phyloP scores from a whole-genome alignment of 37 sponge, comb jelly and placozoan genomes.

The Spongilla lacustris region DNA sequence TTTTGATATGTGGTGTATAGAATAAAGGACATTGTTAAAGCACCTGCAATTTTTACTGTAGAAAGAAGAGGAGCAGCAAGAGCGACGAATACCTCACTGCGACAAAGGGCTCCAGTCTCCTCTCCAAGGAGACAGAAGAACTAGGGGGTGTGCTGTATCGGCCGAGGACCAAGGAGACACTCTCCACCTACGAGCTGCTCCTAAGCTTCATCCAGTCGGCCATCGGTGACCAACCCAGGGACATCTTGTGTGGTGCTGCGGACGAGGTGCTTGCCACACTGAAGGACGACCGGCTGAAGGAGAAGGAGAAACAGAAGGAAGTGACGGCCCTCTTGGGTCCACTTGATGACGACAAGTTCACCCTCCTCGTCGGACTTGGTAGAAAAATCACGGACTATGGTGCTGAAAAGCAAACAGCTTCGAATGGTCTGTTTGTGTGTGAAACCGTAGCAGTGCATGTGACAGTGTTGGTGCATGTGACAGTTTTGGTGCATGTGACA shows the following conservation, averaged over 20 bases:
- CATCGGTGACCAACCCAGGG: constrained; percentile 96
- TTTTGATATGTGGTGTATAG: too few species aligned
- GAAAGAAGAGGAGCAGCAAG: constrained; percentile 33
- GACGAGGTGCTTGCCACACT: constrained; percentile 96
- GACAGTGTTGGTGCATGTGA: neutral
- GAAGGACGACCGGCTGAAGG: constrained; percentile 80
- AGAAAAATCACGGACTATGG: constrained; percentile 95
- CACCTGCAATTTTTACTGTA: neutral
- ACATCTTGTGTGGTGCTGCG: constrained; percentile 96
- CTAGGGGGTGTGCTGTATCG: constrained; percentile 72
- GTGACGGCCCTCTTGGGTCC: constrained; percentile 83
- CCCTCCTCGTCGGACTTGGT: constrained; percentile 77
- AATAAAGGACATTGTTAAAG: neutral
- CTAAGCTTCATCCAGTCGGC: constrained; percentile 90
- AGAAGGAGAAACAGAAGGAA: constrained; percentile 89
- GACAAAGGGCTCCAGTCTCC: constrained; percentile 38
- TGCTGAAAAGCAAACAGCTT: constrained; percentile 55
- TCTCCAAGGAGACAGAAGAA: constrained; percentile 72
- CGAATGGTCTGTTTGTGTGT: constrained; percentile 26
- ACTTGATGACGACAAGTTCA: constrained; percentile 84
- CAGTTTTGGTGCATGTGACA: constrained; percentile 7
- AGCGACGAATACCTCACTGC: constrained; percentile 26
- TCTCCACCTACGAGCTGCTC: constrained; percentile 79
- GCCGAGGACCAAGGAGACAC: constrained; percentile 82
- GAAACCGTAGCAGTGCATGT: neutral